These are phyloP conservation scores for Atethmia centrago DNA, from an alignment of 2,888 invertebrate species.

Conservation along the genomic window DNA sequence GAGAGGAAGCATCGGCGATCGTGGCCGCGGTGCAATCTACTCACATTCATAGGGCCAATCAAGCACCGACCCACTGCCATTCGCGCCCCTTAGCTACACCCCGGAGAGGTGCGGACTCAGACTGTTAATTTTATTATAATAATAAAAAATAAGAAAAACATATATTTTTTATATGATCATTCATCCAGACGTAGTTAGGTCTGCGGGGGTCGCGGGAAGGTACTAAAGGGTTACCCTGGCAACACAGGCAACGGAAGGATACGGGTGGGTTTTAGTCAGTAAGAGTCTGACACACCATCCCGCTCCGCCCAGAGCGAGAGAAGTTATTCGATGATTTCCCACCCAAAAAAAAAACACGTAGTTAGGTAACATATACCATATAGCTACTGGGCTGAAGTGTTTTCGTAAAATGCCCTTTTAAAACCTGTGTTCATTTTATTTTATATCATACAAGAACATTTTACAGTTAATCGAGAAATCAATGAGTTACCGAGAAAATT, in stretches of 20 bases:
- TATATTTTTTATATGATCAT: not conserved
- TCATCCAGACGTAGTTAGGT: not conserved
- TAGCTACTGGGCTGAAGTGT: not conserved
- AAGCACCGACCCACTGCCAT: slow-evolving; percentile 87
- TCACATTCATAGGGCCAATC: slow-evolving; percentile 90
- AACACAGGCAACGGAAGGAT: too few relatives aligned
- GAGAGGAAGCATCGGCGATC: slow-evolving; percentile 63
- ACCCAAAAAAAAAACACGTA: too few relatives aligned
- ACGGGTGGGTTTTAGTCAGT: too few relatives aligned
- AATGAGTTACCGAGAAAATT: not conserved
- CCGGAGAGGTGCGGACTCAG: slow-evolving; percentile 75
- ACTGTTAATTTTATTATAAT: slow-evolving; percentile 20
- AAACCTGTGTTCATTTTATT: not conserved
- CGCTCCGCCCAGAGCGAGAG: too few relatives aligned
- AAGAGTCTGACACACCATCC: too few relatives aligned
- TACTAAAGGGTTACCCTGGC: too few relatives aligned
- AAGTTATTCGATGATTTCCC: too few relatives aligned
- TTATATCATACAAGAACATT: not conserved
- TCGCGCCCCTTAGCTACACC: slow-evolving; percentile 82
- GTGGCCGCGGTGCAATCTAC: slow-evolving; percentile 85
- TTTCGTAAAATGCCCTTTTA: not conserved
- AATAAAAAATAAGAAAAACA: too few relatives aligned
- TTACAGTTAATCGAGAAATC: not conserved
- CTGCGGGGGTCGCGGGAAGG: too few relatives aligned
- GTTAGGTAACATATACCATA: not conserved